Percentiles rank a stretch among this genome's conserved stretches.
Conservation (phyloP, 2,888 invertebrate genomes). For the Eilema griseolum region DNA sequence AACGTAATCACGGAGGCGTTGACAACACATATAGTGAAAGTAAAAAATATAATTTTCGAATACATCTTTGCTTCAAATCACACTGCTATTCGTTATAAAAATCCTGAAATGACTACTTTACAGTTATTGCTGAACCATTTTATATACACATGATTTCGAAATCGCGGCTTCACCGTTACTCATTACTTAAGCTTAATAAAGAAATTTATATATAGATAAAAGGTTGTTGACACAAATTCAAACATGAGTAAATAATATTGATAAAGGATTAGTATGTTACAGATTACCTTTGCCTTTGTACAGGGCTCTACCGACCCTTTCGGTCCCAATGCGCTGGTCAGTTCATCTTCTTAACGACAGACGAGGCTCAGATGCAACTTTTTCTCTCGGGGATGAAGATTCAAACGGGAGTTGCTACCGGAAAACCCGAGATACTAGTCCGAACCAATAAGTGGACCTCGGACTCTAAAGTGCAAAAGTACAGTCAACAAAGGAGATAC, state of each 20-base stretch:
- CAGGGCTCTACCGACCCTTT: too few species aligned
- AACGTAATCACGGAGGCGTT: conserved; percentile 25
- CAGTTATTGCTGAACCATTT: neutral
- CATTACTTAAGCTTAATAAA: neutral
- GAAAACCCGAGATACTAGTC: too few species aligned
- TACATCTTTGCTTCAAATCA: conserved; percentile 10
- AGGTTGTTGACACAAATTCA: neutral
- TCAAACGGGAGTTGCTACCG: too few species aligned
- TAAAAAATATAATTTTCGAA: conserved; percentile 14
- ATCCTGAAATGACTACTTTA: neutral
- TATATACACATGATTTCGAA: neutral
- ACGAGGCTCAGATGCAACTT: too few species aligned
- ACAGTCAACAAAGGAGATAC: too few species aligned
- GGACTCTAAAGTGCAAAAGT: too few species aligned
- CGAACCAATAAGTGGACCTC: too few species aligned
- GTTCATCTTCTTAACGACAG: too few species aligned
- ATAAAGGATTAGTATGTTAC: neutral
- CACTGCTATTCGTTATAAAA: neutral
- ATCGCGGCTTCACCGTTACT: conserved; percentile 9
- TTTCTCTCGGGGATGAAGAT: too few species aligned
- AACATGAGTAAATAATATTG: neutral
- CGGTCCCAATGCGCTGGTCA: too few species aligned
- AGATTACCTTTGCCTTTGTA: too few species aligned
- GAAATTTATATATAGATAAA: neutral
- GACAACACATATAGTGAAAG: conserved; percentile 16